A percentile compares a stretch with the other conserved stretches of the same genome.
These are phyloP conservation scores for Xanthia icteritia DNA, from an alignment of 2,888 invertebrate genomes.

Conservation along the genomic window DNA sequence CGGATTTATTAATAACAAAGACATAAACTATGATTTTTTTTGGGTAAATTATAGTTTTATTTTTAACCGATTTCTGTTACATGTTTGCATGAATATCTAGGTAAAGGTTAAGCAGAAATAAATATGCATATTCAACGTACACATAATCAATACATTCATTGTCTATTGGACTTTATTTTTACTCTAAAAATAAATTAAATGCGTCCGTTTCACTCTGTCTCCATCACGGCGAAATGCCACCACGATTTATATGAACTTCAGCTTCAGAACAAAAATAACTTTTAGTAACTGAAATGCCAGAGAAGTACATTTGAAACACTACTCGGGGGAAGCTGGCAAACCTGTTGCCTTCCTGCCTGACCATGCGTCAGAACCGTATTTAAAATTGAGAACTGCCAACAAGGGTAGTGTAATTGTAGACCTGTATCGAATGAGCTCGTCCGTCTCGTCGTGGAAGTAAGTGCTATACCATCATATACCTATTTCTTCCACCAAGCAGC, in stretches of 20 bases:
- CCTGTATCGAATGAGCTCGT: not conserved
- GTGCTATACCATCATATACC: not conserved
- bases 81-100: not conserved
- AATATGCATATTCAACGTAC: not conserved
- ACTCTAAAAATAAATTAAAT: not conserved
- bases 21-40: not conserved
- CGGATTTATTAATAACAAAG: not conserved
- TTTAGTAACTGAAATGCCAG: not conserved
- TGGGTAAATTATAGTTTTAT: too few species aligned
- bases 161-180: not conserved
- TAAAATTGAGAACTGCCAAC: not conserved
- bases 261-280: not conserved
- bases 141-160: not conserved
- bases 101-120: not conserved
- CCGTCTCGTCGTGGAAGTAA: not conserved
- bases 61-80: not conserved
- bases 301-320: not conserved
- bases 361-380: not conserved
- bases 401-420: too few species aligned
- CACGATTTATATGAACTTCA: not conserved
- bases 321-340: not conserved
- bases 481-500: not conserved
- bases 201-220: too few species aligned
- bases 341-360: not conserved
- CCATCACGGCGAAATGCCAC: too few species aligned